Percentiles rank a stretch among this genome's conserved stretches.
These are phyloP conservation scores for Neosilurus mollespiculum DNA, from an alignment of 2,797 vertebrate genomes.

Conservation along the genomic window DNA sequence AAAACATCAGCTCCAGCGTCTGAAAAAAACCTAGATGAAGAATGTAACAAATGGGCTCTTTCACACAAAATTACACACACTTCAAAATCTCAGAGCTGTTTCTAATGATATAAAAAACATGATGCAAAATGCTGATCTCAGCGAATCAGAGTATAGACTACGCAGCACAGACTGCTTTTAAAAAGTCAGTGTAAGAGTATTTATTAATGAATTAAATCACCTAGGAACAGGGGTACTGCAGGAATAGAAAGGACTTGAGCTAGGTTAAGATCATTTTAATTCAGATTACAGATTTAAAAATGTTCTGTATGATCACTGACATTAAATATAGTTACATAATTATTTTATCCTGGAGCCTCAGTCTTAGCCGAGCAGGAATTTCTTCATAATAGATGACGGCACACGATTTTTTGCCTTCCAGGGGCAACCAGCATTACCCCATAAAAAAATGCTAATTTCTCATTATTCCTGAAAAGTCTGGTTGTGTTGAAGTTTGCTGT, in stretches of 20 bases:
- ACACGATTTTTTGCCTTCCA: no score
- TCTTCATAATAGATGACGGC: no score
- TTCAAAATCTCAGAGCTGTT: not conserved
- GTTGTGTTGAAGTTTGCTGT: no score
- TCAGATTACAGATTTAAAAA: not conserved
- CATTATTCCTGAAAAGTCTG: no score
- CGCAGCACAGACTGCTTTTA: not conserved
- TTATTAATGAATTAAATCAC: not conserved
- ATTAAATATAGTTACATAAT: no score
- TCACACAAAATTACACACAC: not conserved
- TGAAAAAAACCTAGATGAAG: not conserved
- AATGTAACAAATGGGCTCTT: not conserved
- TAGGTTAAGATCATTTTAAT: not conserved
- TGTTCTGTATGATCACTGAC: no score
- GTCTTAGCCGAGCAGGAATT: no score
- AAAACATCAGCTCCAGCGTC: constrained; percentile 7
- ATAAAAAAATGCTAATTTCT: no score
- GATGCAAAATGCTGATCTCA: not conserved
- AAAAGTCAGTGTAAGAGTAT: not conserved
- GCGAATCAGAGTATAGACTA: not conserved
- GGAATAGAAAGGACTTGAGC: not conserved
- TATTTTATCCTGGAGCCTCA: no score
- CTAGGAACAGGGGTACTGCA: not conserved
- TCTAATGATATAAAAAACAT: not conserved
- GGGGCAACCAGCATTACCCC: no score